These are phyloP conservation scores for Athalia rosae DNA, from an alignment of 2,888 invertebrate species.

Conservation along the genomic window DNA sequence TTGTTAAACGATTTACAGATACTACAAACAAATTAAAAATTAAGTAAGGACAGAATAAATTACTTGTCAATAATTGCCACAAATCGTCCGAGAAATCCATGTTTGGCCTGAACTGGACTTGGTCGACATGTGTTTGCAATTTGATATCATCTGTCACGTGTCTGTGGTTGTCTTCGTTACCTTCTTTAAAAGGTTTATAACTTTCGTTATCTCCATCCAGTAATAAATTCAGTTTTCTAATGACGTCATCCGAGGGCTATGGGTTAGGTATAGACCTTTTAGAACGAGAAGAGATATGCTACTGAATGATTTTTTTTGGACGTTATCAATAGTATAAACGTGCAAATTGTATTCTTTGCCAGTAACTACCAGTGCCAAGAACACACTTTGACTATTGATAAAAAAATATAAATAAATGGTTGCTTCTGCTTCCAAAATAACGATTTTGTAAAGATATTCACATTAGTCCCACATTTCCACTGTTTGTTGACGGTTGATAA, in stretches of 20 bases:
- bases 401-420: not conserved
- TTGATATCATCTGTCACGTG: constrained; percentile 51
- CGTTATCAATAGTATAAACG: too few species aligned
- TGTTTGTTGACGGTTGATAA: not conserved
- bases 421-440: not conserved
- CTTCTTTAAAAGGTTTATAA: constrained; percentile 15
- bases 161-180: constrained; percentile 44
- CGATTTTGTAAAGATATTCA: not conserved
- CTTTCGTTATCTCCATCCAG: constrained; percentile 51
- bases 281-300: too few species aligned
- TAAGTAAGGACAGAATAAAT: not conserved
- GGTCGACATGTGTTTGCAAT: constrained; percentile 53
- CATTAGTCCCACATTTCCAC: not conserved
- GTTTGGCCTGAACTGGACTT: constrained; percentile 56
- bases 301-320: too few species aligned
- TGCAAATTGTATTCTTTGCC: too few species aligned
- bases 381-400: too few species aligned
- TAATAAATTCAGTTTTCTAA: constrained; percentile 53
- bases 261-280: not conserved
- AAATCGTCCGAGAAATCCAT: constrained; percentile 62
- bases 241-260: constrained; percentile 51
- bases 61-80: constrained; percentile 57
- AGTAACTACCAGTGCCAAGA: too few species aligned
- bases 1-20: too few species aligned
- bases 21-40: not conserved